A percentile compares a stretch with the other conserved stretches of the same genome.
These are phyloP conservation scores for Hypomecis atomaria DNA, from an alignment of 2,888 invertebrate genomes.

Conservation along the genomic window DNA sequence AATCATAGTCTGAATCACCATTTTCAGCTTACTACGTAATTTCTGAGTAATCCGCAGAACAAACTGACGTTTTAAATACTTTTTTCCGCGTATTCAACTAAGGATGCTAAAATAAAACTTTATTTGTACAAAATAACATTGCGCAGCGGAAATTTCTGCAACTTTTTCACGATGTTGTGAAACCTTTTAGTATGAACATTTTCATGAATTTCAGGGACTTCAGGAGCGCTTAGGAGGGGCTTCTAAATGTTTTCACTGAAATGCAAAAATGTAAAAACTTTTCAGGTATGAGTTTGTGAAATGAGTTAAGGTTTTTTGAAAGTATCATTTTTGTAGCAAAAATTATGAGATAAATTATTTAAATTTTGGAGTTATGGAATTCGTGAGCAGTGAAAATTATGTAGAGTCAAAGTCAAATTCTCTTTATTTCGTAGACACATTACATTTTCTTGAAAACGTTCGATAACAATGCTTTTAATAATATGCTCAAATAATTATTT, in stretches of 20 bases:
- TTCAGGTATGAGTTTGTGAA: constrained; percentile 10
- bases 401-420: no score
- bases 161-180: constrained; percentile 9
- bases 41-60: no score
- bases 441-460: no score
- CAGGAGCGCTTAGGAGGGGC: not conserved
- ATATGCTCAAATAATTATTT: no score
- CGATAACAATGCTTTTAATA: no score
- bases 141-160: constrained; percentile 3
- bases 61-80: no score
- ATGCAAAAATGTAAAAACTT: constrained; percentile 12
- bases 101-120: constrained; percentile 14
- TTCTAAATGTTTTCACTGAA: constrained; percentile 14
- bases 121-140: constrained; percentile 14
- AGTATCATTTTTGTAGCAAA: not conserved
- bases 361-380: no score
- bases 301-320: not conserved
- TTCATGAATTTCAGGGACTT: constrained; percentile 17
- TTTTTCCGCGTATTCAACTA: constrained; percentile 6
- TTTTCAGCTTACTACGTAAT: no score
- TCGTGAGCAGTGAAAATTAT: no score
- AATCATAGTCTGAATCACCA: no score
- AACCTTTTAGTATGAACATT: constrained; percentile 12
- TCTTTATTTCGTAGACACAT: no score
- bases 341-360: no score